These are phyloP conservation scores for Cerceris rybyensis DNA, from an alignment of 2,888 invertebrate genomes.

Conservation along the genomic window DNA sequence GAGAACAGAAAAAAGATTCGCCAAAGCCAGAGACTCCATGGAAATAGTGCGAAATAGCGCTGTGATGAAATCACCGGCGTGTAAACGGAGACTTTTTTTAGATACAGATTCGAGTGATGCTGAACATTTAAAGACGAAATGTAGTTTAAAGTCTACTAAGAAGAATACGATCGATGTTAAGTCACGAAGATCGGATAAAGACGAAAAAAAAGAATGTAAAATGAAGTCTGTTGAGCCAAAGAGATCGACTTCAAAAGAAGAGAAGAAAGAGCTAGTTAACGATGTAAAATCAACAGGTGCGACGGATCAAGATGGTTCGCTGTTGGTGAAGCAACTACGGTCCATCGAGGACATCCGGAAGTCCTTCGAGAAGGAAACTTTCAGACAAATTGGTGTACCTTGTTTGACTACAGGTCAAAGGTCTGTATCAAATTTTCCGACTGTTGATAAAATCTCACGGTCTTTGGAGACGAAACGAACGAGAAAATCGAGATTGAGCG, in stretches of 20 bases:
- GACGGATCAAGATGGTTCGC: conserved; percentile 16
- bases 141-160: neutral
- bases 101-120: conserved; percentile 30
- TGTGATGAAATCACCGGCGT: conserved; percentile 49
- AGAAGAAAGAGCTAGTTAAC: neutral
- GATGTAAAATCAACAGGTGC: conserved; percentile 17
- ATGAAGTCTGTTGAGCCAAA: too few species aligned
- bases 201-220: neutral
- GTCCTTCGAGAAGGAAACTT: conserved; percentile 56
- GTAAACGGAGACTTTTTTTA: conserved; percentile 64
- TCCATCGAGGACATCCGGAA: conserved; percentile 72
- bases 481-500: neutral
- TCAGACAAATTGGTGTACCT: neutral
- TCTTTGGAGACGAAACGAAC: neutral
- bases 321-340: conserved; percentile 53
- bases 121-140: neutral
- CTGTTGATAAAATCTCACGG: conserved; percentile 35
- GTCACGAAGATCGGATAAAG: neutral
- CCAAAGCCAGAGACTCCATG: conserved; percentile 14
- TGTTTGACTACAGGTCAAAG: neutral
- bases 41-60: conserved; percentile 15
- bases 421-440: conserved; percentile 36
- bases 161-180: neutral
- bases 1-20: conserved; percentile 6
- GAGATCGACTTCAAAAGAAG: neutral